Conservation (phyloP, 2,797 vertebrate genomes). For the Gallirallus australis region DNA sequence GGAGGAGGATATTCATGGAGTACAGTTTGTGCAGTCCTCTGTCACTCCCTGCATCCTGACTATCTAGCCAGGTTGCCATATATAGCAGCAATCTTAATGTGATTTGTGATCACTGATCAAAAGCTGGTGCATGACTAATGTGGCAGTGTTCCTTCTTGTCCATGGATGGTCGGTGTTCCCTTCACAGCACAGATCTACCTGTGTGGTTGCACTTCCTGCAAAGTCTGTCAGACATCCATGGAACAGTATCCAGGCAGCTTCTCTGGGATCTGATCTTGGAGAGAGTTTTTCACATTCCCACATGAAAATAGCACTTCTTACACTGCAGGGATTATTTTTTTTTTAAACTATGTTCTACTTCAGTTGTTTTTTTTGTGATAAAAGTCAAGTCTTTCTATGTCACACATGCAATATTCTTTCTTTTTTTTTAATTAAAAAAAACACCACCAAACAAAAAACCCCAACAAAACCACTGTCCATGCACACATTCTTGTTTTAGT, state of each 20-base stretch:
- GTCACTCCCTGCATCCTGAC: background rate
- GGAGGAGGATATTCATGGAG: constrained; percentile 2
- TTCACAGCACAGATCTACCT: background rate
- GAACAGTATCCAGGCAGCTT: background rate
- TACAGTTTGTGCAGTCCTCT: constrained; percentile 1
- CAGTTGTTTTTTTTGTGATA: background rate
- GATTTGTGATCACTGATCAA: constrained; percentile 38
- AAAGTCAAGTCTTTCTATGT: background rate
- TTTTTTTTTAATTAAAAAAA: background rate
- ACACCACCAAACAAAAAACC: background rate
- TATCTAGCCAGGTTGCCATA: constrained; percentile 57
- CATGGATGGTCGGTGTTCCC: background rate
- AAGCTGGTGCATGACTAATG: constrained; percentile 17
- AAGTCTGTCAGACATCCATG: background rate
- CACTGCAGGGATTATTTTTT: background rate
- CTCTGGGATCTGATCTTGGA: background rate
- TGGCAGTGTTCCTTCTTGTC: background rate
- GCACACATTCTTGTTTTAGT: background rate
- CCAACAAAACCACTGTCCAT: background rate
- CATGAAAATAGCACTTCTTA: background rate
- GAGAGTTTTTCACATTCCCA: background rate
- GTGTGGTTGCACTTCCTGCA: background rate
- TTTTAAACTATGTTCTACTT: background rate
- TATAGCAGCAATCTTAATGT: constrained; percentile 51
- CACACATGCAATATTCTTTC: background rate